Conservation (phyloP, 2,888 invertebrate genomes). For the Orthonevra nobilis region DNA sequence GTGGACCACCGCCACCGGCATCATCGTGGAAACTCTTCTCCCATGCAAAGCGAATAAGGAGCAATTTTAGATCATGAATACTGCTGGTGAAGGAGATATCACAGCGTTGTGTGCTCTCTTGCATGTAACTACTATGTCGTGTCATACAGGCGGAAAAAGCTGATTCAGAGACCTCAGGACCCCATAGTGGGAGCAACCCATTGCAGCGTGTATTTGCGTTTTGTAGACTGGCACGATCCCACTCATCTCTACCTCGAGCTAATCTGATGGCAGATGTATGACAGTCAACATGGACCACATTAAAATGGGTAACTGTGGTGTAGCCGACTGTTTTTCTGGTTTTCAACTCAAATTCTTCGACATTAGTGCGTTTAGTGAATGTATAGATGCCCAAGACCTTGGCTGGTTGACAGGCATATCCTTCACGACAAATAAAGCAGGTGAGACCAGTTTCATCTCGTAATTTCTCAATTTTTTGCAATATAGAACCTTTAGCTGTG, state of each 20-base stretch:
- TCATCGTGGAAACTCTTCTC: conserved; percentile 98
- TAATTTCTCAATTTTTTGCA: conserved; percentile 96
- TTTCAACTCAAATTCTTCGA: conserved; percentile 95
- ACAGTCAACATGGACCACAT: conserved; percentile 98
- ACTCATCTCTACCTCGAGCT: conserved; percentile 91
- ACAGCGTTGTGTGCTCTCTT: conserved; percentile 80
- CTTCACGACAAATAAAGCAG: conserved; percentile 98
- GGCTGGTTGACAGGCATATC: conserved; percentile 96
- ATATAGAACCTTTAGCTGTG: conserved; percentile 93
- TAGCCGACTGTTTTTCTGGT: conserved; percentile 91
- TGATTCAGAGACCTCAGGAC: conserved; percentile 95
- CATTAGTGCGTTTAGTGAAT: conserved; percentile 95
- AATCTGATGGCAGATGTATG: conserved; percentile 96
- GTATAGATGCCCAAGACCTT: conserved; percentile 98
- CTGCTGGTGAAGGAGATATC: conserved; percentile 81
- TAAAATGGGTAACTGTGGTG: conserved; percentile 98
- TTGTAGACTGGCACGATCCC: conserved; percentile 98
- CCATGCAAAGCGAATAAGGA: conserved; percentile 93
- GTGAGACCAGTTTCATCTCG: conserved; percentile 97
- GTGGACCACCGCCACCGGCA: conserved; percentile 97
- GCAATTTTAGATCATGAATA: conserved; percentile 94
- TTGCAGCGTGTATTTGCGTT: conserved; percentile 99
- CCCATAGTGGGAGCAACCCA: conserved; percentile 97
- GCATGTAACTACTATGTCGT: conserved; percentile 92
- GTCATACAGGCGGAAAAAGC: conserved; percentile 96